Conservation (phyloP, 1,140 invertebrate genomes). For the Calliopsis andreniformis region DNA sequence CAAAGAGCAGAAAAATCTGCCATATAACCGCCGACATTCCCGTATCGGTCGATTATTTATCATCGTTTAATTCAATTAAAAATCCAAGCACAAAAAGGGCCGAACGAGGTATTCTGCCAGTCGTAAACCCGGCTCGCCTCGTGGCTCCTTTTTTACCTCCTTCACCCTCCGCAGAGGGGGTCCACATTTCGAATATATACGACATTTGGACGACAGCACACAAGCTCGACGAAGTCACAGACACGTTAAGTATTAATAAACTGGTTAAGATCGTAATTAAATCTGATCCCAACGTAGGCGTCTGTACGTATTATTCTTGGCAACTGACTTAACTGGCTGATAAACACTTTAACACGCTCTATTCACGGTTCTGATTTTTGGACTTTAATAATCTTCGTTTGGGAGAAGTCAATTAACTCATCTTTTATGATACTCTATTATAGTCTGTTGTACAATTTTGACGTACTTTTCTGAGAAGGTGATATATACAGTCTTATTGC, state of each 20-base stretch:
- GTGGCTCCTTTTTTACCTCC: slow-evolving; percentile 16
- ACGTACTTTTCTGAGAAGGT: too few relatives aligned
- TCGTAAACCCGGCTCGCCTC: slow-evolving; percentile 23
- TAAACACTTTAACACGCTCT: slow-evolving; percentile 23
- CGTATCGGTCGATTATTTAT: slow-evolving; percentile 42
- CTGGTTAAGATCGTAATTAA: slow-evolving; percentile 52
- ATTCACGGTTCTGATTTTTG: slow-evolving; percentile 1
- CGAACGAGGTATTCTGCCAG: slow-evolving; percentile 38
- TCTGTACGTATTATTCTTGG: slow-evolving; percentile 32
- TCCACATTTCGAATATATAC: slow-evolving; percentile 32
- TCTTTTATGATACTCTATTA: too few relatives aligned
- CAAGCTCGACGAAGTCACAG: not conserved
- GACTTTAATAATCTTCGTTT: slow-evolving; percentile 2
- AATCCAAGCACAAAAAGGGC: slow-evolving; percentile 48
- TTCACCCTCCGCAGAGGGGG: not conserved
- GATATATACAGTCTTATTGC: too few relatives aligned
- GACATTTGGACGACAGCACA: slow-evolving; percentile 12
- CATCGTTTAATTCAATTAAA: slow-evolving; percentile 55
- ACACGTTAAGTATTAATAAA: slow-evolving; percentile 48
- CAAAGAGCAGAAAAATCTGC: slow-evolving; percentile 32
- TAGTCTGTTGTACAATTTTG: too few relatives aligned
- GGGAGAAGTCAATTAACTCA: too few relatives aligned
- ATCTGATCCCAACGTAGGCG: slow-evolving; percentile 27
- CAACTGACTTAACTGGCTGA: slow-evolving; percentile 28
- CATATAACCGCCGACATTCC: slow-evolving; percentile 26